Evolutionary conservation across 2,888 invertebrate species (phyloP).

Genomic region (Calameuta pallipes): DNA sequence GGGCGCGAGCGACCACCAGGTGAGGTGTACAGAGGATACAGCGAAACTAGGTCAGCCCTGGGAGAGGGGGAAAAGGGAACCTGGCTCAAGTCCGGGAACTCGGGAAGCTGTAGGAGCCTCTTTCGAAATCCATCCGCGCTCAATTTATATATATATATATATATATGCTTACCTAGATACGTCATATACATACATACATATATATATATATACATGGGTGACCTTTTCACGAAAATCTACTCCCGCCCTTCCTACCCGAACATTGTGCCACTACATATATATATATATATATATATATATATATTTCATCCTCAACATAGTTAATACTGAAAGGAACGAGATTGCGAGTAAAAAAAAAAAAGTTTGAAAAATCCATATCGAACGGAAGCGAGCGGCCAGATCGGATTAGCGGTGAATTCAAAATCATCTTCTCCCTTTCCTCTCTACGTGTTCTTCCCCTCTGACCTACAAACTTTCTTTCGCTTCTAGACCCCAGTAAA

Average conservation of each 20-base stretch:
- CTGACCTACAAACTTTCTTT: background rate
- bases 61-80: conserved; percentile 42
- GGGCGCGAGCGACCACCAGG: conserved; percentile 1
- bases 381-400: background rate
- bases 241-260: background rate
- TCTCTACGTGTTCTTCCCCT: background rate
- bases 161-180: background rate
- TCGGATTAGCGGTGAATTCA: background rate
- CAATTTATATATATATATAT: background rate
- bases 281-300: background rate
- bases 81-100: conserved; percentile 39
- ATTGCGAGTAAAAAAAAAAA: background rate
- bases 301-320: background rate
- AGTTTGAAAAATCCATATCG: background rate
- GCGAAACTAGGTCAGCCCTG: conserved; percentile 55
- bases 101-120: background rate
- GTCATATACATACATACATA: too few species aligned
- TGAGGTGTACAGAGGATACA: conserved; percentile 28
- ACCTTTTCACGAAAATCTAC: background rate
- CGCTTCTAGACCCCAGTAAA: background rate
- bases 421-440: background rate
- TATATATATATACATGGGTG: background rate
- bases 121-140: background rate
- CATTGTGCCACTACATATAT: background rate
- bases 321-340: background rate